Evolutionary conservation across 1,140 invertebrate genomes (phyloP).

Genomic region (Drosophila repleta): DNA sequence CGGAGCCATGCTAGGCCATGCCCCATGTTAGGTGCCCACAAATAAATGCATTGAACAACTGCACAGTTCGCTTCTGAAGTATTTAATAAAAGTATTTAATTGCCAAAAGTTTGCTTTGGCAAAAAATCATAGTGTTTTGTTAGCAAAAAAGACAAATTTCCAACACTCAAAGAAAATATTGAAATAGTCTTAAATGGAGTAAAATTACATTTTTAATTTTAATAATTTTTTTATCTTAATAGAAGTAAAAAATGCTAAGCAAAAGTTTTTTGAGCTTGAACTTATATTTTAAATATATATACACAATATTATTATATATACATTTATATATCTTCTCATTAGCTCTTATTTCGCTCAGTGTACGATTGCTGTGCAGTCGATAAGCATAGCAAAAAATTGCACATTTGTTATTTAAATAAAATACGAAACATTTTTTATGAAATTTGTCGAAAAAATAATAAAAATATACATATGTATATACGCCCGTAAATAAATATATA

Average conservation of each 20-base stretch:
- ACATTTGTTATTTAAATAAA: conserved; percentile 27
- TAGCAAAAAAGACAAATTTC: no score
- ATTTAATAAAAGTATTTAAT: conserved; percentile 24
- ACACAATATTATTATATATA: no score
- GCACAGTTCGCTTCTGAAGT: not conserved
- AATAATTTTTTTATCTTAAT: no score
- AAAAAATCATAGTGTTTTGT: not conserved
- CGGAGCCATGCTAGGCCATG: not conserved
- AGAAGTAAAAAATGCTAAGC: no score
- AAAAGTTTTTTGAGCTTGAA: no score
- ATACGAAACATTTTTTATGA: conserved; percentile 19
- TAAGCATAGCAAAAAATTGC: conserved; percentile 15
- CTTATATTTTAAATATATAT: no score
- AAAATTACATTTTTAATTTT: no score
- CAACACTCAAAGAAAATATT: conserved; percentile 3
- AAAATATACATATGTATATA: conserved; percentile 11
- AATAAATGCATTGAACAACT: not conserved
- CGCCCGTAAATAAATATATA: not conserved
- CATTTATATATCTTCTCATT: no score
- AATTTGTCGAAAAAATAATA: conserved; percentile 29
- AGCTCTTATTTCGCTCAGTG: not conserved
- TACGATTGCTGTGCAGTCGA: not conserved
- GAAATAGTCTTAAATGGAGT: no score
- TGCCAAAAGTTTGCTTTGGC: conserved; percentile 2
- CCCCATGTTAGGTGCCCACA: not conserved